These are phyloP conservation scores for Myripristis murdjan DNA, from an alignment of 2,797 vertebrate genomes.

Conservation along the genomic window DNA sequence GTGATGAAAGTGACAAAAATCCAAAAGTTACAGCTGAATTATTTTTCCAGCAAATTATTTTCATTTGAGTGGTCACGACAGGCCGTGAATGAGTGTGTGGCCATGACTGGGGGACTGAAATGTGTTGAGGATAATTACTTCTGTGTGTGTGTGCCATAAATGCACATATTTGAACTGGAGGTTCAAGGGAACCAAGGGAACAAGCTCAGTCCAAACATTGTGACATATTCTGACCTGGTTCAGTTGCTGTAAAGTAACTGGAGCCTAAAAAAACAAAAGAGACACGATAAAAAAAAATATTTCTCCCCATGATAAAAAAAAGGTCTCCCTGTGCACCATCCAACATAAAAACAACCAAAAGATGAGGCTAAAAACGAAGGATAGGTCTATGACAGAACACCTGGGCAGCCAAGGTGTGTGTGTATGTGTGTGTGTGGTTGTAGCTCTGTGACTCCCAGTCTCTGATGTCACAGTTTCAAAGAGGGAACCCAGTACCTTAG, in stretches of 20 bases:
- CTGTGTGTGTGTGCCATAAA: not conserved
- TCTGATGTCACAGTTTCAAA: constrained; percentile 61
- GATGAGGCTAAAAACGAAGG: constrained; percentile 14
- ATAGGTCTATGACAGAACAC: constrained; percentile 47
- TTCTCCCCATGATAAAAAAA: not conserved
- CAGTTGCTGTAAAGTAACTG: too few relatives aligned
- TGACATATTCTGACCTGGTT: too few relatives aligned
- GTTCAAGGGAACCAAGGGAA: too few relatives aligned
- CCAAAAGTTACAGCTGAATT: constrained; percentile 12
- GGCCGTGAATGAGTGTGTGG: not conserved
- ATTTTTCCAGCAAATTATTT: not conserved
- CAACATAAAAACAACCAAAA: constrained; percentile 2
- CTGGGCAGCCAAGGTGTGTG: constrained; percentile 18
- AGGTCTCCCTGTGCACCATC: not conserved
- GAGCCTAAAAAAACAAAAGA: too few relatives aligned
- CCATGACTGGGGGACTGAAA: too few relatives aligned
- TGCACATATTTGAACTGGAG: too few relatives aligned
- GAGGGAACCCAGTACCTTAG: constrained; percentile 89
- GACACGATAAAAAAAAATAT: too few relatives aligned
- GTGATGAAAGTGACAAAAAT: constrained; percentile 24
- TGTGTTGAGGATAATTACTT: too few relatives aligned
- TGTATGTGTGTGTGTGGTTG: not conserved
- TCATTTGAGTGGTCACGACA: not conserved
- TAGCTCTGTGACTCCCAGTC: constrained; percentile 1
- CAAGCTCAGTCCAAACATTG: too few relatives aligned